Conservation (phyloP, 2,888 invertebrate species). For the Melinaea menophilus region DNA sequence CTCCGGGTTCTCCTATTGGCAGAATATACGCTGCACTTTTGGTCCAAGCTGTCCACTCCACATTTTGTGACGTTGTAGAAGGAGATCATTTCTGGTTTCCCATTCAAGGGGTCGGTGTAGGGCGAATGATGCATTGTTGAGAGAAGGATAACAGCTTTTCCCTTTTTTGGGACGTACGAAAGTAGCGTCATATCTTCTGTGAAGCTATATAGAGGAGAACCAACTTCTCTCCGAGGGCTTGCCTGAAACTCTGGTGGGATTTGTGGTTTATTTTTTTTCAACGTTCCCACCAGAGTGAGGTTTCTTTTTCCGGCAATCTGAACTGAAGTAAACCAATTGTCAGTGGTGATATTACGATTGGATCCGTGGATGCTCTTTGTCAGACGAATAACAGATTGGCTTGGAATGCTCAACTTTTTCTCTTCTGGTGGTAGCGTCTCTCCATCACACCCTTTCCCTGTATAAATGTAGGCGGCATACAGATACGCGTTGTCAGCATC, state of each 20-base stretch:
- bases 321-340: conserved; percentile 37
- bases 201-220: conserved; percentile 22
- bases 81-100: too few species aligned
- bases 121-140: too few species aligned
- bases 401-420: conserved; percentile 15
- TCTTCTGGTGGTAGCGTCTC: conserved; percentile 27
- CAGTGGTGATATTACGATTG: conserved; percentile 29
- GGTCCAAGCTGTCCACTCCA: too few species aligned
- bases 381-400: conserved; percentile 30
- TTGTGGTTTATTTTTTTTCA: too few species aligned
- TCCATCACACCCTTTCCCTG: conserved; percentile 35
- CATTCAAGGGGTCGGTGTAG: too few species aligned
- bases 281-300: conserved; percentile 13
- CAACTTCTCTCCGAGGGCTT: conserved; percentile 31
- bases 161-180: conserved; percentile 15
- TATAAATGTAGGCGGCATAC: conserved; percentile 8
- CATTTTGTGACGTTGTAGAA: too few species aligned
- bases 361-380: conserved; percentile 24
- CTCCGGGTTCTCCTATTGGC: too few species aligned
- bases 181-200: conserved; percentile 11
- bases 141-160: too few species aligned
- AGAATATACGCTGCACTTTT: too few species aligned
- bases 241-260: conserved; percentile 1
- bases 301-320: conserved; percentile 11
- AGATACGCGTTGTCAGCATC: conserved; percentile 13